These are phyloP conservation scores for Panulirus ornatus DNA, from an alignment of 1,140 invertebrate genomes.

Conservation along the genomic window DNA sequence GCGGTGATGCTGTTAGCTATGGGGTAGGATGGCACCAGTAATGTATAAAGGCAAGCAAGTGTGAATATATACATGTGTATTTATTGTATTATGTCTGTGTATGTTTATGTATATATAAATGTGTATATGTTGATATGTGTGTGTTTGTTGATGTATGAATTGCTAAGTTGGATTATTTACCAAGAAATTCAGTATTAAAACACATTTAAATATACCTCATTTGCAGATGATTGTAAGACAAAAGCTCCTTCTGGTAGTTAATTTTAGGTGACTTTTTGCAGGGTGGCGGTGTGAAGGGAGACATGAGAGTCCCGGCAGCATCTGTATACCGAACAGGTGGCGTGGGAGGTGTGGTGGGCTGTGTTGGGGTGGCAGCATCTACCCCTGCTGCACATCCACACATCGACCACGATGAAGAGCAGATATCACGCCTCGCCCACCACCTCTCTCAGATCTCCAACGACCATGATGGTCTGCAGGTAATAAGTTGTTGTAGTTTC, in stretches of 20 bases:
- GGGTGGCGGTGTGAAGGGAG: slow-evolving; percentile 67
- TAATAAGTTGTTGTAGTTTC: background rate
- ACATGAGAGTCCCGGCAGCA: slow-evolving; percentile 63
- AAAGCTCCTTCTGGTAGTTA: background rate
- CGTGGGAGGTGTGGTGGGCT: slow-evolving; percentile 28
- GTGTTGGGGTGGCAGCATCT: slow-evolving; percentile 57
- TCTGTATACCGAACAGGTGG: slow-evolving; percentile 43
- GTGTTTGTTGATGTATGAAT: too few relatives aligned
- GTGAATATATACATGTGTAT: too few relatives aligned
- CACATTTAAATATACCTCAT: background rate
- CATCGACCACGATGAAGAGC: slow-evolving; percentile 71
- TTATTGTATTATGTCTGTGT: too few relatives aligned
- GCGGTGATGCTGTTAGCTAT: too few relatives aligned
- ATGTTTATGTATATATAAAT: too few relatives aligned
- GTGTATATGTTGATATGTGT: too few relatives aligned
- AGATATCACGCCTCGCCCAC: slow-evolving; percentile 69
- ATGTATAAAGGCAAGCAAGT: too few relatives aligned
- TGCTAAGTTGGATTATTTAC: too few relatives aligned
- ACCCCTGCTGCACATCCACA: slow-evolving; percentile 57
- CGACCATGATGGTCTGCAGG: slow-evolving; percentile 70
- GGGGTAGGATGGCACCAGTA: too few relatives aligned
- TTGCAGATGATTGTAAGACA: background rate
- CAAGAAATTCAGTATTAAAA: too few relatives aligned
- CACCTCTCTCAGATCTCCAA: slow-evolving; percentile 70
- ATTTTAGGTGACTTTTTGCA: background rate